phyloP scores from a whole-genome alignment of 2,888 invertebrate species.

The Drosophila incognita region DNA sequence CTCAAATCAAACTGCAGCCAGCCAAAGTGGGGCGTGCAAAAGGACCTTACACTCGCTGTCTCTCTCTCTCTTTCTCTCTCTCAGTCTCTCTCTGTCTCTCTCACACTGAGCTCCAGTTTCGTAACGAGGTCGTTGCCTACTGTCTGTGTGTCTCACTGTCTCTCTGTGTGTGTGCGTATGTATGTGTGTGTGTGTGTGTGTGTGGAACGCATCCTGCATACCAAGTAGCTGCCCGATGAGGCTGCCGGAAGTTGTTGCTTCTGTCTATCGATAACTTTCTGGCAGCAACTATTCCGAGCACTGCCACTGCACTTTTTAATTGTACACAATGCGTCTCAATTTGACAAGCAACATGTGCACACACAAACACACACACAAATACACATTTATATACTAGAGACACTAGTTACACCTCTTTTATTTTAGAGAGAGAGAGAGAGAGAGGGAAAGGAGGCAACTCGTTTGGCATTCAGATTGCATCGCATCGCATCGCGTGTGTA shows the following conservation, averaged over 20 bases:
- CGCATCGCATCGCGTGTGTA: slow-evolving; percentile 78
- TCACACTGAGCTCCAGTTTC: slow-evolving; percentile 65
- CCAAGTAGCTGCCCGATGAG: slow-evolving; percentile 61
- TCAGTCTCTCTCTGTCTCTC: neutral
- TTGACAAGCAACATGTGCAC: slow-evolving; percentile 76
- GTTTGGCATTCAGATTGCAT: slow-evolving; percentile 85
- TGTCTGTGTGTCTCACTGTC: slow-evolving; percentile 30
- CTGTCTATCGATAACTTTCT: slow-evolving; percentile 63
- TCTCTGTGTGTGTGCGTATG: slow-evolving; percentile 3
- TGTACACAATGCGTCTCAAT: slow-evolving; percentile 70
- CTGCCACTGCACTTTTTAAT: slow-evolving; percentile 66
- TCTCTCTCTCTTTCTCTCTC: slow-evolving; percentile 1
- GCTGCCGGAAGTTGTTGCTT: slow-evolving; percentile 57
- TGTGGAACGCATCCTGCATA: slow-evolving; percentile 70
- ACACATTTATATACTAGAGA: slow-evolving; percentile 14
- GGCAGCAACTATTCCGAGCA: slow-evolving; percentile 61
- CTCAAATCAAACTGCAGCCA: slow-evolving; percentile 56
- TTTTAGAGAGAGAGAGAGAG: neutral
- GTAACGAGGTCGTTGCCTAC: slow-evolving; percentile 78
- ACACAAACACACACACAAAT: slow-evolving; percentile 24
- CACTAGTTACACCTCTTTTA: slow-evolving; percentile 43
- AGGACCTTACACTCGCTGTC: slow-evolving; percentile 23
- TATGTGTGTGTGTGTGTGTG: slow-evolving; percentile 34
- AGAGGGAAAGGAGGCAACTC: slow-evolving; percentile 31
- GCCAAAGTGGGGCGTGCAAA: slow-evolving; percentile 57